A percentile compares a stretch with the other conserved stretches of the same genome.
Evolutionary conservation across 2,888 invertebrate species (phyloP).

Genomic region (Aporophyla lueneburgensis): DNA sequence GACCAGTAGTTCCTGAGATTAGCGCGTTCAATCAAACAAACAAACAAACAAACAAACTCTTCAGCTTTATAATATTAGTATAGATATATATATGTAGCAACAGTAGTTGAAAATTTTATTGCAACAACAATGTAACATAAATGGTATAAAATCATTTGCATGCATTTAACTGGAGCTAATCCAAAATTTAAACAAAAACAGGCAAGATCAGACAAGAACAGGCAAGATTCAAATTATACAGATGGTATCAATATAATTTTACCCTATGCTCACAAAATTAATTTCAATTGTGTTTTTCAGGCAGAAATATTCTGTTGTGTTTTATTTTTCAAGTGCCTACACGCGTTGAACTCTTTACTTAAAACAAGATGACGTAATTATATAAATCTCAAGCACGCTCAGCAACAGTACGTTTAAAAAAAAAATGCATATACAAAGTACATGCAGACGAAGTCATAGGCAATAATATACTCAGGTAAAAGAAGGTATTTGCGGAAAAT

Average conservation of each 20-base stretch:
- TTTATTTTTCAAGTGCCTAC: background rate
- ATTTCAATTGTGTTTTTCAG: background rate
- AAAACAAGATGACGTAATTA: slow-evolving; percentile 3
- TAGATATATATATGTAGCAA: no score
- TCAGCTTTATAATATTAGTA: no score
- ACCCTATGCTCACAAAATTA: no score
- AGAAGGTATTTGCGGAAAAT: background rate
- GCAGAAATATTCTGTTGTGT: background rate
- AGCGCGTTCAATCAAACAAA: no score
- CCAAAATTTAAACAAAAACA: background rate
- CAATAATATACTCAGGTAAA: background rate
- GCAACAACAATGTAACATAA: background rate
- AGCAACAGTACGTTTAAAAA: no score
- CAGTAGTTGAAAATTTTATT: background rate
- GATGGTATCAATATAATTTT: no score
- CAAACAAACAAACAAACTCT: no score
- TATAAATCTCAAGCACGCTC: background rate
- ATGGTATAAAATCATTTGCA: slow-evolving; percentile 1
- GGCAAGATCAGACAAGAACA: background rate
- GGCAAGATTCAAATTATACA: no score
- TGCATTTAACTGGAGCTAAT: slow-evolving; percentile 4
- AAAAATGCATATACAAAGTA: no score
- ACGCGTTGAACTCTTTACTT: slow-evolving; percentile 50
- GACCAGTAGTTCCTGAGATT: no score
- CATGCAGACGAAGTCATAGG: background rate